phyloP scores from a whole-genome alignment of 2,113 vertebrate species.

The Phylloscopus whistleri region DNA sequence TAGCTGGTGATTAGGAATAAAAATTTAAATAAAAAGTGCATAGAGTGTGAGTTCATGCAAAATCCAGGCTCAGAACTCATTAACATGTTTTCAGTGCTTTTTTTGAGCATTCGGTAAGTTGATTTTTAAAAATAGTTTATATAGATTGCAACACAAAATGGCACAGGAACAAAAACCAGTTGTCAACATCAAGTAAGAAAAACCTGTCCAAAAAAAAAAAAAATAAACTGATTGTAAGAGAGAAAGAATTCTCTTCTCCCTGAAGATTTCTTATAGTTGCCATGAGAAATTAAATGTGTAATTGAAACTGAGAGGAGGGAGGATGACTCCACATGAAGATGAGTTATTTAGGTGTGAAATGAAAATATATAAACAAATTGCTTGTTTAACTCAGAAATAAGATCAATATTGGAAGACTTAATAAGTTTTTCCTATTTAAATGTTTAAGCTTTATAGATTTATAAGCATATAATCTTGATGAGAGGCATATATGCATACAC shows the following conservation, averaged over 20 bases:
- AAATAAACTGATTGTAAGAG: neutral
- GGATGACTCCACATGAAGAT: neutral
- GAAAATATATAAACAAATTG: neutral
- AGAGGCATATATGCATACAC: neutral
- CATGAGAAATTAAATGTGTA: neutral
- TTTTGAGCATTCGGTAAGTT: neutral
- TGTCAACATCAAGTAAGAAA: neutral
- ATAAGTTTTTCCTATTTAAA: neutral
- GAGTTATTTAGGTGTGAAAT: neutral
- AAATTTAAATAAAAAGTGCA: neutral
- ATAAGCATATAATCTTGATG: neutral
- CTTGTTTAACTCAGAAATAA: neutral
- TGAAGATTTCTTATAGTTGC: neutral
- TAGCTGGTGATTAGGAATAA: neutral
- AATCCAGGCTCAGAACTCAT: constrained; percentile 2
- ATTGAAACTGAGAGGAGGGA: neutral
- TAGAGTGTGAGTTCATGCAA: neutral
- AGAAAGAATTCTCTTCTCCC: neutral
- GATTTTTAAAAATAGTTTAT: constrained; percentile 20
- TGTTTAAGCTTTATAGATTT: neutral
- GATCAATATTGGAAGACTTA: neutral
- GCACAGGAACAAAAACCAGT: neutral
- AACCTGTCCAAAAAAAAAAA: neutral
- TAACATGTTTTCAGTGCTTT: neutral
- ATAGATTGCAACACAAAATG: neutral